phyloP scores from a whole-genome alignment of 2,888 invertebrate species.

The Leucoptera coffeella region DNA sequence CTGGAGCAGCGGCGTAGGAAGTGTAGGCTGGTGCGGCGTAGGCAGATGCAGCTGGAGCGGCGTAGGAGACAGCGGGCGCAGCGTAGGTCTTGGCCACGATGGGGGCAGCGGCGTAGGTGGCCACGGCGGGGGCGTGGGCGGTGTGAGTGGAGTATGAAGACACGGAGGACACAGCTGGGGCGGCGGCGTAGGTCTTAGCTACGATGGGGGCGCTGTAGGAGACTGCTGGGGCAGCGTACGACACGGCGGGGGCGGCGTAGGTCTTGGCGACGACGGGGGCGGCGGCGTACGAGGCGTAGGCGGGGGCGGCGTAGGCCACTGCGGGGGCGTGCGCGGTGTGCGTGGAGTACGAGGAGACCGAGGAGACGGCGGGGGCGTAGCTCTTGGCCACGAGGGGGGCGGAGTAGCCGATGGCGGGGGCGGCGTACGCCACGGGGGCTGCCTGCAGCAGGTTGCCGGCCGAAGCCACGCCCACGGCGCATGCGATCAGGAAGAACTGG shows the following conservation, averaged over 20 bases:
- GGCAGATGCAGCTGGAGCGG: slow-evolving; percentile 10
- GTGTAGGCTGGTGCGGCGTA: slow-evolving; percentile 11
- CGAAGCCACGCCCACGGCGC: slow-evolving; percentile 28
- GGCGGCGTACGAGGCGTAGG: slow-evolving; percentile 12
- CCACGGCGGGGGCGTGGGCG: slow-evolving; percentile 3
- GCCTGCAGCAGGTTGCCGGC: slow-evolving; percentile 23
- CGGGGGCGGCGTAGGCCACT: slow-evolving; percentile 12
- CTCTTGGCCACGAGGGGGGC: slow-evolving; percentile 2
- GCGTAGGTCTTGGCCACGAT: slow-evolving; percentile 12
- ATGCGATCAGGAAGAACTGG: slow-evolving; percentile 24
- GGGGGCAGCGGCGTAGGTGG: slow-evolving; percentile 20
- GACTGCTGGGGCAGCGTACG: slow-evolving; percentile 12
- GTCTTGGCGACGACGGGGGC: slow-evolving; percentile 12
- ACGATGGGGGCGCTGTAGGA: slow-evolving; percentile 5
- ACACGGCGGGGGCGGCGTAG: slow-evolving; percentile 22
- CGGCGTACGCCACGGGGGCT: slow-evolving; percentile 6
- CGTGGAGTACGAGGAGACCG: slow-evolving; percentile 17
- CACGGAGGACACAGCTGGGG: slow-evolving; percentile 7
- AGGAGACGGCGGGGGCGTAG: slow-evolving; percentile 6
- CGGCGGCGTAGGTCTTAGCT: slow-evolving; percentile 8
- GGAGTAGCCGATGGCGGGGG: slow-evolving; percentile 3
- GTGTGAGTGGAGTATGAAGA: slow-evolving; percentile 13
- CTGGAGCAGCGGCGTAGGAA: neutral
- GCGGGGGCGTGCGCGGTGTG: slow-evolving; percentile 17
- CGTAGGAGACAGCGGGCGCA: slow-evolving; percentile 22